A percentile compares a stretch with the other conserved stretches of the same genome.
These are phyloP conservation scores for Rapana venosa DNA, from an alignment of 2,888 invertebrate genomes.

Conservation along the genomic window DNA sequence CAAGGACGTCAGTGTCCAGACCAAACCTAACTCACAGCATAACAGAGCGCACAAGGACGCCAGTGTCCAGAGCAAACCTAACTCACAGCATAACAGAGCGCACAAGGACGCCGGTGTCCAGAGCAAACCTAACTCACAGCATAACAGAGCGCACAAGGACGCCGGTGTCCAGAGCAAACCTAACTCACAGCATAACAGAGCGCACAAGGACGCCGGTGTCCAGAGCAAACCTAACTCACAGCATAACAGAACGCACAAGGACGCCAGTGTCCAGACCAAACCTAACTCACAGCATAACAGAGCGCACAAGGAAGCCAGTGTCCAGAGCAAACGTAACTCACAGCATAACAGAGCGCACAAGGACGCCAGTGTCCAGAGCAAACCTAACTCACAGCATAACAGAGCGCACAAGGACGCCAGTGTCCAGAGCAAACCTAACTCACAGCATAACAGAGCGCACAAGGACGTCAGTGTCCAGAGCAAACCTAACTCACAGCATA, in stretches of 20 bases:
- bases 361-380: background rate
- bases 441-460: slow-evolving; percentile 58
- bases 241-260: background rate
- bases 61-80: background rate
- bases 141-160: too few species aligned
- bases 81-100: too few species aligned
- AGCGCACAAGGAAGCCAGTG: slow-evolving; percentile 36
- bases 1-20: too few species aligned
- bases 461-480: slow-evolving; percentile 62
- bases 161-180: background rate
- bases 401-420: slow-evolving; percentile 61
- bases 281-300: background rate
- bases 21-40: too few species aligned
- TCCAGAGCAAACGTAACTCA: slow-evolving; percentile 27
- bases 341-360: background rate
- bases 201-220: slow-evolving; percentile 44
- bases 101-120: too few species aligned
- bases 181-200: background rate
- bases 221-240: background rate
- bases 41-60: too few species aligned
- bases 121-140: too few species aligned
- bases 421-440: slow-evolving; percentile 53
- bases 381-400: slow-evolving; percentile 48
- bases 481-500: slow-evolving; percentile 44
- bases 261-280: background rate